Conservation (phyloP, 2,113 vertebrate genomes). For the Phocoena phocoena region DNA sequence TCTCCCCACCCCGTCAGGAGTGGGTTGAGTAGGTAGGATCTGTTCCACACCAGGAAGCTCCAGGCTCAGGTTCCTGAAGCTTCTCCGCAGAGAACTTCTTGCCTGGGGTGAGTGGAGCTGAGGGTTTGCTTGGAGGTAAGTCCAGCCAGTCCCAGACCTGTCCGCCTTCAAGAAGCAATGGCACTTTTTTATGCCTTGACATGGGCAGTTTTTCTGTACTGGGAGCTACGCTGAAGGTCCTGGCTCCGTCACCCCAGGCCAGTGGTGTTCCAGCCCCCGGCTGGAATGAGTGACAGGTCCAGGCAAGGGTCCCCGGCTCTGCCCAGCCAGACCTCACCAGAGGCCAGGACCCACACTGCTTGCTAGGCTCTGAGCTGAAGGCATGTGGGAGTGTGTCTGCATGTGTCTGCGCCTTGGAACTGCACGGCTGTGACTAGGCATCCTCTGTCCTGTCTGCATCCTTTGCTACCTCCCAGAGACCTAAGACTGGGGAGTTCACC, state of each 20-base stretch:
- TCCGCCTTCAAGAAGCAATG: not conserved
- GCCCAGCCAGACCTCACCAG: not conserved
- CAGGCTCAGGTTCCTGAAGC: not conserved
- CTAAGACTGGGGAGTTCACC: not conserved
- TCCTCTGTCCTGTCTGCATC: not conserved
- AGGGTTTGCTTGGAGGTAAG: not conserved
- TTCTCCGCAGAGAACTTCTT: not conserved
- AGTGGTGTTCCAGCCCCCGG: not conserved
- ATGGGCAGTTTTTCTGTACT: not conserved
- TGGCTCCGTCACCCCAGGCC: not conserved
- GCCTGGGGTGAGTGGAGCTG: not conserved
- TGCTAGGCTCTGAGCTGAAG: not conserved
- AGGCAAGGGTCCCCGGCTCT: not conserved
- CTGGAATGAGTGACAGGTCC: not conserved
- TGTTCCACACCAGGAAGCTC: not conserved
- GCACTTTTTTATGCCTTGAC: not conserved
- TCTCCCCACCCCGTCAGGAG: not conserved
- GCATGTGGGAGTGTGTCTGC: not conserved
- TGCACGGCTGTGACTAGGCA: not conserved
- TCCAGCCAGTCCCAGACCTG: not conserved
- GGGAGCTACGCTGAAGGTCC: not conserved
- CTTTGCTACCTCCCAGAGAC: not conserved
- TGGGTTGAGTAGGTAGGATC: not conserved
- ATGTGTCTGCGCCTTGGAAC: not conserved
- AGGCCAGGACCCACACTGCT: not conserved